These are phyloP conservation scores for Aphyosemion australe DNA, from an alignment of 2,113 vertebrate species.

Conservation along the genomic window DNA sequence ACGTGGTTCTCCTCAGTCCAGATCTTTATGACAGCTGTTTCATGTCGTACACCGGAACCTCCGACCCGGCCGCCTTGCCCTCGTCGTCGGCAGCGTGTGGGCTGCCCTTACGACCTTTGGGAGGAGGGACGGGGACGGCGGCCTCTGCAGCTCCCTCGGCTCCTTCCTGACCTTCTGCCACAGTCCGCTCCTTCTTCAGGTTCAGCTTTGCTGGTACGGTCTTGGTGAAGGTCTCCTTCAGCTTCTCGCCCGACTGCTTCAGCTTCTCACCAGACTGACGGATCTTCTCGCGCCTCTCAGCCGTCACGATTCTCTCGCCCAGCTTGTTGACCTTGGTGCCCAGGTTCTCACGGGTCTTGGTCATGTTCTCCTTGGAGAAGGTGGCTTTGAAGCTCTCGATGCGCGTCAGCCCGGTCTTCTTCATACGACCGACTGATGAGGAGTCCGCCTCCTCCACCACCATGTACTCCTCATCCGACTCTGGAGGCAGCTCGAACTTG, in stretches of 20 bases:
- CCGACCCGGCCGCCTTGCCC: constrained; percentile 79
- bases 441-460: constrained; percentile 86
- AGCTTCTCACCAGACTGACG: constrained; percentile 89
- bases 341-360: constrained; percentile 92
- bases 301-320: constrained; percentile 91
- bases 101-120: constrained; percentile 77
- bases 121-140: constrained; percentile 78
- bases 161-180: constrained; percentile 85
- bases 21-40: constrained; percentile 84
- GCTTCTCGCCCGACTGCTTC: constrained; percentile 89
- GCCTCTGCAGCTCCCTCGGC: constrained; percentile 79
- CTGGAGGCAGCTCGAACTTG: constrained; percentile 82
- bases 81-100: constrained; percentile 77
- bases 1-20: constrained; percentile 33
- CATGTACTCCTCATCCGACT: constrained; percentile 95
- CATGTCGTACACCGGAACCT: constrained; percentile 86
- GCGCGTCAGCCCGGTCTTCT: constrained; percentile 89
- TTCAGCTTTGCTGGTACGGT: constrained; percentile 89
- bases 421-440: constrained; percentile 81
- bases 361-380: constrained; percentile 94
- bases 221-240: constrained; percentile 90
- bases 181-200: constrained; percentile 83
- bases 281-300: constrained; percentile 92
- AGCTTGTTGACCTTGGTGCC: constrained; percentile 91
- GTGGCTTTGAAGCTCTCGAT: constrained; percentile 95